A percentile compares a stretch with the other conserved stretches of the same genome.
phyloP scores from a whole-genome alignment of 2,113 vertebrate species.

The Lanius ludovicianus region DNA sequence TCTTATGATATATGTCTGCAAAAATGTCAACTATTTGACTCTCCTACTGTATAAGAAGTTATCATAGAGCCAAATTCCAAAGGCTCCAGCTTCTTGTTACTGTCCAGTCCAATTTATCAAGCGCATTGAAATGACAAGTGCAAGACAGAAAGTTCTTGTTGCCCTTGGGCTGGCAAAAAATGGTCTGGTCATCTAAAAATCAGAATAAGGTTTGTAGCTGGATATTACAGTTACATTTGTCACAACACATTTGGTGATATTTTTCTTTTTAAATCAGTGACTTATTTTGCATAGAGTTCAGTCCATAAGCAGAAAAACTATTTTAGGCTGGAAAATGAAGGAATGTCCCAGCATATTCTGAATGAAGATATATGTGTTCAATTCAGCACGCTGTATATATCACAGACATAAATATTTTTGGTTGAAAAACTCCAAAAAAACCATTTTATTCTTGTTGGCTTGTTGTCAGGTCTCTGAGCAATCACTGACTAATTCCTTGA shows the following conservation, averaged over 20 bases:
- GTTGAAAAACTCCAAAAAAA: background rate
- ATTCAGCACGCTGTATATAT: background rate
- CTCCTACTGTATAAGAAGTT: background rate
- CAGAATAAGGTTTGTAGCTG: background rate
- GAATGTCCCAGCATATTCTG: background rate
- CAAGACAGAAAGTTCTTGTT: background rate
- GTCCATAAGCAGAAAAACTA: background rate
- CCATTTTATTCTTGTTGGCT: background rate
- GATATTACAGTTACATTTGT: background rate
- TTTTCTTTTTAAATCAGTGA: background rate
- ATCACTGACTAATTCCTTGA: background rate
- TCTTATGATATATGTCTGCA: background rate
- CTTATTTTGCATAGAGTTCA: background rate
- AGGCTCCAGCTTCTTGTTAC: background rate
- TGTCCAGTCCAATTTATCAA: slow-evolving; percentile 11
- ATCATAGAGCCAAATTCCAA: background rate
- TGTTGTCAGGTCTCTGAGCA: background rate
- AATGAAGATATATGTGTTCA: background rate
- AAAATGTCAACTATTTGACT: background rate
- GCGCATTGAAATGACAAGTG: background rate
- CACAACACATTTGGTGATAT: background rate
- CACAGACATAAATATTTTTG: background rate
- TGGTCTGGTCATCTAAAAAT: background rate
- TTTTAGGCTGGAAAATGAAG: background rate
- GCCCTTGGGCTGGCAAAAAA: background rate